A percentile compares a stretch with the other conserved stretches of the same genome.
These are phyloP conservation scores for Drosophila suzukii DNA, from an alignment of 1,140 invertebrate species.

Conservation along the genomic window DNA sequence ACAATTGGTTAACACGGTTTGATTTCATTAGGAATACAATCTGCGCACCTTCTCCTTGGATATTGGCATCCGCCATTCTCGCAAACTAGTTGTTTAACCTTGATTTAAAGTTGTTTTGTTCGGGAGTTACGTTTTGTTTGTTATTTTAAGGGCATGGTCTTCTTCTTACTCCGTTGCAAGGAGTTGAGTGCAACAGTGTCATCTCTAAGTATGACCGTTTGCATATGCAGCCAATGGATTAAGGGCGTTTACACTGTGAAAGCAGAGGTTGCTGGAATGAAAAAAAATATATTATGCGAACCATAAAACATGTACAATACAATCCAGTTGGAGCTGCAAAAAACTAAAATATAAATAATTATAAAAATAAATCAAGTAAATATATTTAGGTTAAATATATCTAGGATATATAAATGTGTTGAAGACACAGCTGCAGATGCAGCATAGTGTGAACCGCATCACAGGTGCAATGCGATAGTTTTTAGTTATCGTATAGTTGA, in stretches of 20 bases:
- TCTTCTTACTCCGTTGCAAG: slow-evolving; percentile 6
- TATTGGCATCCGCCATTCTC: slow-evolving; percentile 64
- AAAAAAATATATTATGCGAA: too few relatives aligned
- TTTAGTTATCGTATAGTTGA: background rate
- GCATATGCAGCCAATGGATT: background rate
- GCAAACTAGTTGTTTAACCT: background rate
- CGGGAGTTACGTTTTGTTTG: slow-evolving; percentile 54
- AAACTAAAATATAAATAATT: too few relatives aligned
- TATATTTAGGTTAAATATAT: too few relatives aligned
- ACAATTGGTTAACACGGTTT: background rate
- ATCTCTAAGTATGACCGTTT: slow-evolving; percentile 16
- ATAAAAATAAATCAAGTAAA: too few relatives aligned
- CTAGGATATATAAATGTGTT: background rate
- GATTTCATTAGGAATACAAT: background rate
- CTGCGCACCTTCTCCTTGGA: slow-evolving; percentile 37
- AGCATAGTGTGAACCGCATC: background rate
- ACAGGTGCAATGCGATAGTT: background rate
- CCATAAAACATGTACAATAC: too few relatives aligned
- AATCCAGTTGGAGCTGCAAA: background rate
- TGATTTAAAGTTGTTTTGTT: slow-evolving; percentile 30
- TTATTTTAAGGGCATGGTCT: slow-evolving; percentile 28
- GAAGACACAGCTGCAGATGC: background rate
- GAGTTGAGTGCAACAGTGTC: background rate
- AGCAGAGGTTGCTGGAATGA: too few relatives aligned
- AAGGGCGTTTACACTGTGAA: background rate